Base-by-base conservation (phyloP, 2,113 vertebrate species). In the Chascanopsetta lugubris region DNA sequence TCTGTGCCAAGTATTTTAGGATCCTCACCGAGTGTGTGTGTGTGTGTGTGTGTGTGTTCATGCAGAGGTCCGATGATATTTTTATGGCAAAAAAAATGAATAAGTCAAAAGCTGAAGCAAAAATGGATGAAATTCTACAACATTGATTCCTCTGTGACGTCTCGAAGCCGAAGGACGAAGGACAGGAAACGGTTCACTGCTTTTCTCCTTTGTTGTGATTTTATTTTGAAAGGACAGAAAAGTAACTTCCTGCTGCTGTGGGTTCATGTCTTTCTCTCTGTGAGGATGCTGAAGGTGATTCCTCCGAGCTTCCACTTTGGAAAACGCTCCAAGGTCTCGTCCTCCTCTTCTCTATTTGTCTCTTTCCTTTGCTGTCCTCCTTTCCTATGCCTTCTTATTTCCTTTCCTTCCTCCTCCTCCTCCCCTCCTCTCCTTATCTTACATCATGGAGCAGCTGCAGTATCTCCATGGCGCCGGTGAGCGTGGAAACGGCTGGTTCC, bases 391-490 rank as follows among this genome's bases (percentile, higher is more conserved):
- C n/a, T n/a, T n/a, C n/a, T n/a, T n/a, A n/a, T n/a, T n/a, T 36
- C 12, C 34, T 25, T 21, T 20, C 45, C 29, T 15, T 18, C 7
- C 13, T 11, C 30, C 46, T 3, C 50, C 50, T 4, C 22, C 6
- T 9, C 22, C 8, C 18, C 11, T 40, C 5, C 21, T 0, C 10
- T 24, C 5, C 0, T n/a, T 2, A 30, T 6, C 45, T 48, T 24
- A 49, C 77, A 81, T 88, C 80, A 79, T 5, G 56, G 65, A 63
- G 76, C 79, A 84, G 77, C 79, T 72, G 75, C 69, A 72, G 72
- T 62, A 49, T 80, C 80, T 79, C 82, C 69, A 47, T 69, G 65
- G 67, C 80, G 51, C 72, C 55, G 62, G 76, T 84, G 72, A 53
- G 50, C 65, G 26, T 68, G 72, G 55, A 80, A 61, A 79, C 50